Evolutionary conservation across 2,113 vertebrate species (phyloP), one percentile per base, ranked within the genome.

Genomic region (Pollachius pollachius): DNA sequence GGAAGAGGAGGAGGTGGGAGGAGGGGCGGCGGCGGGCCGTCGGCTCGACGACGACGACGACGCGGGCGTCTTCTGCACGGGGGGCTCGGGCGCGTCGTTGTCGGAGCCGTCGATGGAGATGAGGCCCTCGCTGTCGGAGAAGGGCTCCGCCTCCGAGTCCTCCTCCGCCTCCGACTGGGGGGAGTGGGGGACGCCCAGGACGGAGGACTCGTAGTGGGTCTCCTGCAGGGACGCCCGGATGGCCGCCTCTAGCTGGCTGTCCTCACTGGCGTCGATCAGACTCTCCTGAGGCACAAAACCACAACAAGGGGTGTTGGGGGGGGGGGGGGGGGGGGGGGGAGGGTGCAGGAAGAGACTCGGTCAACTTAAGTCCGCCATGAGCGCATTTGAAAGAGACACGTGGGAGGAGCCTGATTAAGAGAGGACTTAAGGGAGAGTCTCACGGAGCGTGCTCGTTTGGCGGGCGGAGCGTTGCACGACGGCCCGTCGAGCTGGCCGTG

Each of bases 201-300:
- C 88, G 62, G 96, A 96, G 0, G 97, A 99, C 82, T 97, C 97
- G 41, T 99, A 99, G 84, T 99, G 96, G 0, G 97, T 99, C 90
- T 99, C 97, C 87, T 98, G 96, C 54, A 99, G 88, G 0, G 97
- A 99, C 71, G 97, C 97, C 83, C 95, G 93, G 86, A 99, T 99
- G 3, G 97, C 97, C 61, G 97, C 97, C 91, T 99, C 97, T 87
- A 99, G 82, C 89, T 99, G 97, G 89, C 97, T 99, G 89, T 99
- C 97, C 91, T 99, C 97, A 70, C 97, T 99, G 81, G 97, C 97
- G 72, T 99, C 97, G 70, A 99, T 99, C 69, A 99, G 92, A 72
- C 97, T 99, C 88, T 99, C 97, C 97, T 99, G 88, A 41, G 73
- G 83, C 54, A 15, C n/a, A 82, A 80, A 84, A 52, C 54, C 9